Evolutionary conservation across 1,140 invertebrate species (phyloP).

Genomic region (Brachionus rubens): DNA sequence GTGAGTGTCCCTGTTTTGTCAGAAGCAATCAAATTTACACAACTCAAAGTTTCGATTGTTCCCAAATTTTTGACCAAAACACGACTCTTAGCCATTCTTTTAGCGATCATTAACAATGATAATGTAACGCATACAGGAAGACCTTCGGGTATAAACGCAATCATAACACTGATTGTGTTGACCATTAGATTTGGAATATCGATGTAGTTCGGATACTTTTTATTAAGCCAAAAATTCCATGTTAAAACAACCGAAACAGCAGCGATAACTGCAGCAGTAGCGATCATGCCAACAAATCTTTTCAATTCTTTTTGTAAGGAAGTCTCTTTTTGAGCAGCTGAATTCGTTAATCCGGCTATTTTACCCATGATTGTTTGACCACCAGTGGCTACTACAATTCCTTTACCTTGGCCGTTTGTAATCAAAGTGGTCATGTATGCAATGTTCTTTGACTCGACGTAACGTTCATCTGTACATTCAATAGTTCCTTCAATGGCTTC

Average conservation of each 20-base stretch:
- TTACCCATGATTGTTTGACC: conserved; percentile 29
- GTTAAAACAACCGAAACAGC: conserved; percentile 2
- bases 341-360: not conserved
- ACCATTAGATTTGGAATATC: conserved; percentile 28
- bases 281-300: conserved; percentile 12
- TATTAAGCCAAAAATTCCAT: conserved; percentile 34
- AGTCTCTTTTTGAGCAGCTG: not conserved
- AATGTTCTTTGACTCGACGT: conserved; percentile 23
- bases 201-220: conserved; percentile 18
- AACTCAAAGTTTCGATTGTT: not conserved
- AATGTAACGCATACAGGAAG: conserved; percentile 18
- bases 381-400: conserved; percentile 43
- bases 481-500: not conserved
- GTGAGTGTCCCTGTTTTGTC: conserved; percentile 29
- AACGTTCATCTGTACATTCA: conserved; percentile 8
- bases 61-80: conserved; percentile 30
- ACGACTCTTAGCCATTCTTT: conserved; percentile 34
- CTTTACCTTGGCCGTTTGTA: conserved; percentile 1
- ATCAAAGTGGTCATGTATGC: conserved; percentile 20
- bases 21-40: conserved; percentile 17
- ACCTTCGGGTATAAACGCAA: conserved; percentile 36
- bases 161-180: conserved; percentile 24
- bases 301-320: conserved; percentile 28
- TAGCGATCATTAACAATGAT: conserved; percentile 19
- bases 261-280: not conserved